A percentile compares a stretch with the other conserved stretches of the same genome.
phyloP scores from a whole-genome alignment of 2,113 vertebrate genomes.

The Tauraco erythrolophus region DNA sequence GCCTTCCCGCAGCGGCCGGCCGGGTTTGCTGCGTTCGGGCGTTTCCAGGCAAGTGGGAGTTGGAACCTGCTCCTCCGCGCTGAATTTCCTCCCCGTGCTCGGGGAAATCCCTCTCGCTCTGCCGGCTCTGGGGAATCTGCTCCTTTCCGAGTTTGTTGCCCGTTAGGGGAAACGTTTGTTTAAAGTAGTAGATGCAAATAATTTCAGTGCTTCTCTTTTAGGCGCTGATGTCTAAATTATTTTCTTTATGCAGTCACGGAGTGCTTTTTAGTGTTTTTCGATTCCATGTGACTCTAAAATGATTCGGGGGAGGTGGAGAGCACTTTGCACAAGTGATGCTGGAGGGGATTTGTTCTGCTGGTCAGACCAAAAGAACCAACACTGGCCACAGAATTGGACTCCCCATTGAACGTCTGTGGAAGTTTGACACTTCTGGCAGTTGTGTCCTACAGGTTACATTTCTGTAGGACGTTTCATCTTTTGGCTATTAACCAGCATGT shows the following conservation, averaged over 20 bases:
- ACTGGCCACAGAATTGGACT: background rate
- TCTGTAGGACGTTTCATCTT: background rate
- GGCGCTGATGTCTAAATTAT: background rate
- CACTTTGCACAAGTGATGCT: background rate
- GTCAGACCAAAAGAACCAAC: background rate
- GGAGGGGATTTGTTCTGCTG: background rate
- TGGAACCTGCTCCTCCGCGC: background rate
- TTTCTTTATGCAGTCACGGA: background rate
- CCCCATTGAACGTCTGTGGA: fast-evolving
- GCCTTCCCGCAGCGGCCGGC: too few relatives aligned
- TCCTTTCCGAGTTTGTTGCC: background rate
- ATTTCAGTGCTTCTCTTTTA: background rate
- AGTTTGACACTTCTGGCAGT: background rate
- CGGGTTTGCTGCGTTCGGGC: background rate
- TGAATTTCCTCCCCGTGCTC: fast-evolving
- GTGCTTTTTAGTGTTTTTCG: background rate
- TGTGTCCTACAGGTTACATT: background rate
- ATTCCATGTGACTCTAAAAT: background rate
- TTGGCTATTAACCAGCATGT: fast-evolving
- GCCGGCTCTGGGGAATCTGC: background rate
- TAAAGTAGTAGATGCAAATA: background rate
- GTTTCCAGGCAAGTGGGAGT: background rate
- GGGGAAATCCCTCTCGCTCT: background rate
- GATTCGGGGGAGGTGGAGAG: background rate
- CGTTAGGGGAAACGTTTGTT: background rate